Evolutionary conservation across 2,797 vertebrate species (phyloP).

Genomic region (Argya squamiceps): DNA sequence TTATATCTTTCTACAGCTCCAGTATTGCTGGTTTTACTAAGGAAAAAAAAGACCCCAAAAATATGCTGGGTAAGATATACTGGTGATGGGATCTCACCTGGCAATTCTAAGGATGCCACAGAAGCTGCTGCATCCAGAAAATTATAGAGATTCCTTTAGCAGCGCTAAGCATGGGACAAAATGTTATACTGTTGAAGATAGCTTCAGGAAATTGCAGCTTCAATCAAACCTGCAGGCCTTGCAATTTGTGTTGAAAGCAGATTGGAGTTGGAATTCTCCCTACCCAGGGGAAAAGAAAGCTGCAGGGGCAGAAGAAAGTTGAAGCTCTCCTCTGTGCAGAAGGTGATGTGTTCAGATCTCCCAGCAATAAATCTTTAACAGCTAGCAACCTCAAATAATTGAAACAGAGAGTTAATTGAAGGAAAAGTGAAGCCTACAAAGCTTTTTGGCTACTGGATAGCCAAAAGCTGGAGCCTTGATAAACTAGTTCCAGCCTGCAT

Average conservation of each 20-base stretch:
- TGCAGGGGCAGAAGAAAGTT: not conserved
- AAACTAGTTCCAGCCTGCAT: not conserved
- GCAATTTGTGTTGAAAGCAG: not conserved
- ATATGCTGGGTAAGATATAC: not conserved
- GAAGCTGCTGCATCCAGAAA: not conserved
- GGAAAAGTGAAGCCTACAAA: not conserved
- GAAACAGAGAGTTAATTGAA: not conserved
- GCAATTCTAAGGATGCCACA: not conserved
- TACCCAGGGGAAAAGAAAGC: not conserved
- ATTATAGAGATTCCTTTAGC: not conserved
- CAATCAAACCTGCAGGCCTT: not conserved
- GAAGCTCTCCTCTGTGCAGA: not conserved
- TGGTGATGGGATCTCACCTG: not conserved
- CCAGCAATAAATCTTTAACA: not conserved
- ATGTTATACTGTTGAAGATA: not conserved
- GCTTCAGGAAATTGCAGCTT: not conserved
- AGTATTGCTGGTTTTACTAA: not conserved
- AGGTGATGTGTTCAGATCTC: not conserved
- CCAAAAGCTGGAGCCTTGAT: not conserved
- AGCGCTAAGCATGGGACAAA: not conserved
- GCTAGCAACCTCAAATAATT: not conserved
- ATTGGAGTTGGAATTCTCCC: not conserved
- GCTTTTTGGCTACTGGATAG: not conserved
- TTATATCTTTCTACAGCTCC: slow-evolving; percentile 8
- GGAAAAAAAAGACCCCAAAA: not conserved